Evolutionary conservation across 2,113 vertebrate species (phyloP).

Genomic region (Nannobrachium achirus): DNA sequence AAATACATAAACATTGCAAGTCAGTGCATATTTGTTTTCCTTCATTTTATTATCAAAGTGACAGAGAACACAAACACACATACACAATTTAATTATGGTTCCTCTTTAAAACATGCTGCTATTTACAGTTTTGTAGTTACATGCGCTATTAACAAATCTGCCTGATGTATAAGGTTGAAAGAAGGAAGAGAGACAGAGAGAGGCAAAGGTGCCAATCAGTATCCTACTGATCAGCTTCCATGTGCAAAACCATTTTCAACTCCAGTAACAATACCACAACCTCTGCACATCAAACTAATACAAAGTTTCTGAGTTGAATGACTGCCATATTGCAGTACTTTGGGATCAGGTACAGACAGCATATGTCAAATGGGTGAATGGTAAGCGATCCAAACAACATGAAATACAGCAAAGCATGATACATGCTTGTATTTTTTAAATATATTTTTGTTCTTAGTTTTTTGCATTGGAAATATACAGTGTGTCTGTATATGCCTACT

Average conservation of each 20-base stretch:
- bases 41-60: conserved; percentile 82
- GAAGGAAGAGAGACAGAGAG: conserved; percentile 31
- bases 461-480: conserved; percentile 32
- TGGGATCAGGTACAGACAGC: conserved; percentile 43
- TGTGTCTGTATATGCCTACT: conserved; percentile 1
- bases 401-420: conserved; percentile 55
- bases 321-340: conserved; percentile 35
- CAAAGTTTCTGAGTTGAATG: conserved; percentile 19
- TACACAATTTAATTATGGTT: conserved; percentile 79
- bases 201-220: conserved; percentile 49
- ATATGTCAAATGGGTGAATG: conserved; percentile 25
- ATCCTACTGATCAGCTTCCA: conserved; percentile 36
- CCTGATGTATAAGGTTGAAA: conserved; percentile 71
- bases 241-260: conserved; percentile 10
- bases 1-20: conserved; percentile 76
- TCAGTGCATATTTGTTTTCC: conserved; percentile 72
- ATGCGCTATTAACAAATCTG: conserved; percentile 84
- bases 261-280: conserved; percentile 1
- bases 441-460: background rate
- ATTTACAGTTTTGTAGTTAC: conserved; percentile 83
- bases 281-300: background rate
- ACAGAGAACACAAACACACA: conserved; percentile 79
- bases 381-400: conserved; percentile 28
- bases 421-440: conserved; percentile 37
- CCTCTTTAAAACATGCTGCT: conserved; percentile 88